Conservation (phyloP, 2,113 vertebrate species). For the Microtus oregoni region DNA sequence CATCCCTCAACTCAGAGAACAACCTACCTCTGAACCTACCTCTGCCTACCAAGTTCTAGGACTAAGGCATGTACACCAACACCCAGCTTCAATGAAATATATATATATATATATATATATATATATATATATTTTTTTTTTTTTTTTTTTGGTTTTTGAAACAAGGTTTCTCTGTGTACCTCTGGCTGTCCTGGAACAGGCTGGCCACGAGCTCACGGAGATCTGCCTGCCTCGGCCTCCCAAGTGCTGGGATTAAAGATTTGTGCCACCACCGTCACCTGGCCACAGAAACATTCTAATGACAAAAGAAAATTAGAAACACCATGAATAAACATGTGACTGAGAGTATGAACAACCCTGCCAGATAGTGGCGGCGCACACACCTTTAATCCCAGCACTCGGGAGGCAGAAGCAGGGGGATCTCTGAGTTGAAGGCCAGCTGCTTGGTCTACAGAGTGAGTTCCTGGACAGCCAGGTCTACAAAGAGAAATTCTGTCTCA, state of each 20-base stretch:
- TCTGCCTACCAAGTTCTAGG: not conserved
- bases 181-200: not conserved
- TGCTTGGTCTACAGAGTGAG: no score
- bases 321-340: conserved; percentile 29
- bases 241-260: not conserved
- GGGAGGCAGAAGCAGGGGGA: not conserved
- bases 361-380: not conserved
- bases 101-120: no score
- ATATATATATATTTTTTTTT: no score
- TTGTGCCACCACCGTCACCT: not conserved
- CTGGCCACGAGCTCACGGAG: not conserved
- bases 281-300: not conserved
- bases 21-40: not conserved
- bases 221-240: not conserved
- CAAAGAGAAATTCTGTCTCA: no score
- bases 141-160: not conserved
- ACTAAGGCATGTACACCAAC: not conserved
- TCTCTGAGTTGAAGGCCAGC: not conserved
- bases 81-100: not conserved
- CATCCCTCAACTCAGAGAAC: no score
- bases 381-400: not conserved
- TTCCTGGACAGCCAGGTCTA: no score
- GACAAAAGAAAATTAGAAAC: conserved; percentile 53
- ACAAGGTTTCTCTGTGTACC: not conserved
- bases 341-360: not conserved